Conservation (phyloP, 64 coral and sea anemone genomes). For the Pocillopora damicornis region DNA sequence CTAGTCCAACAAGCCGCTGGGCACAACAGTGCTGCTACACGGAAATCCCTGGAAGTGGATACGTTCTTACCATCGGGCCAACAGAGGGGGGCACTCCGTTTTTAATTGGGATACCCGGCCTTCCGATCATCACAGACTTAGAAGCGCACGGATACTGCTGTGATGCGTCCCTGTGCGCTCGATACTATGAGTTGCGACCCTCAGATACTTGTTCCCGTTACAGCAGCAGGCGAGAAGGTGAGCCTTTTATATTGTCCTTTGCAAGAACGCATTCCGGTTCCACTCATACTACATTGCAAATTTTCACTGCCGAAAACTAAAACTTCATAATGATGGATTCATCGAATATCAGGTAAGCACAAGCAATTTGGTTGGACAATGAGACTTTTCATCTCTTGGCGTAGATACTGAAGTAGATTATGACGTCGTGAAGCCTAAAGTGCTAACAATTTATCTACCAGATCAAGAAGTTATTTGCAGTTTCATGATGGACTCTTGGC, state of each 20-base stretch:
- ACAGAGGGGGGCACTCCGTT: constrained; percentile 21
- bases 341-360: too few species aligned
- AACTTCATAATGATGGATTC: too few species aligned
- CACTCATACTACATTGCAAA: too few species aligned
- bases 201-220: constrained; percentile 26
- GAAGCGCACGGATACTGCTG: constrained; percentile 47
- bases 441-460: too few species aligned
- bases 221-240: constrained; percentile 29
- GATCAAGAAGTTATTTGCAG: too few species aligned
- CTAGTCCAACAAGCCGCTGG: constrained; percentile 13
- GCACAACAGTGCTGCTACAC: constrained; percentile 58
- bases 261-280: not conserved
- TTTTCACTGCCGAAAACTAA: too few species aligned
- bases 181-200: constrained; percentile 51
- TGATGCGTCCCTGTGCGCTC: constrained; percentile 29
- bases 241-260: not conserved
- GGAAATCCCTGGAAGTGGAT: constrained; percentile 10
- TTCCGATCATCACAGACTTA: constrained; percentile 18
- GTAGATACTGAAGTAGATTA: too few species aligned
- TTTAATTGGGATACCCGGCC: not conserved
- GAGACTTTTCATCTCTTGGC: too few species aligned
- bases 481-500: too few species aligned
- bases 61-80: constrained; percentile 21
- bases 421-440: too few species aligned
- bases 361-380: too few species aligned